Conservation (phyloP, 2,888 invertebrate species). For the Lysandra coridon region DNA sequence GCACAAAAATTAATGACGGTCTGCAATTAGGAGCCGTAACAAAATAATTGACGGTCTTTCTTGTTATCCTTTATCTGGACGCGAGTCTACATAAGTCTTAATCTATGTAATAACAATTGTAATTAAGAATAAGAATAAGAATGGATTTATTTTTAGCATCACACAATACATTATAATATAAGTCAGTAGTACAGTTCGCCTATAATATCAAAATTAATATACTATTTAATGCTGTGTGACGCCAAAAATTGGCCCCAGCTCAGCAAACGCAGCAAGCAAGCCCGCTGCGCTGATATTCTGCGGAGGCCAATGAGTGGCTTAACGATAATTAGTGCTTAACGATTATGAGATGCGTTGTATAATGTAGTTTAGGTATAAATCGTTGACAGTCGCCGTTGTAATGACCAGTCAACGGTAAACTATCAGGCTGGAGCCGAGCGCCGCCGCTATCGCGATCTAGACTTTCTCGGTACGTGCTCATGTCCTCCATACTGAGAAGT, state of each 20-base stretch:
- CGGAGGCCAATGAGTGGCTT: too few relatives aligned
- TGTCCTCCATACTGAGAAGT: slow-evolving; percentile 25
- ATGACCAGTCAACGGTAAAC: slow-evolving; percentile 39
- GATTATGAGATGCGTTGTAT: neutral
- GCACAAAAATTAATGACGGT: slow-evolving; percentile 6
- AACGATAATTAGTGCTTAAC: neutral
- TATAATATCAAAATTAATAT: too few relatives aligned
- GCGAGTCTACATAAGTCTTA: too few relatives aligned
- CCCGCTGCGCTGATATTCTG: too few relatives aligned
- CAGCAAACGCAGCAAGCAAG: too few relatives aligned
- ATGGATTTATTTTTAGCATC: too few relatives aligned
- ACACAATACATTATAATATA: too few relatives aligned
- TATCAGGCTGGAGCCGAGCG: slow-evolving; percentile 31
- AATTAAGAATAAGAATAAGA: too few relatives aligned
- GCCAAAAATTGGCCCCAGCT: too few relatives aligned
- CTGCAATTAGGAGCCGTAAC: neutral
- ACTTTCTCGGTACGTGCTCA: slow-evolving; percentile 25
- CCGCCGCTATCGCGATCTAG: slow-evolving; percentile 28
- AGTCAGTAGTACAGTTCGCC: too few relatives aligned
- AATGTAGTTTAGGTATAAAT: neutral
- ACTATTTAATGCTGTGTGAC: too few relatives aligned
- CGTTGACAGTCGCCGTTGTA: slow-evolving; percentile 26
- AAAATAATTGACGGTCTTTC: neutral
- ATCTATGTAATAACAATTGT: too few relatives aligned
- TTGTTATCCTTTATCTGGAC: neutral